Conservation (phyloP, 2,797 vertebrate species). For the Margarornis squamiger region DNA sequence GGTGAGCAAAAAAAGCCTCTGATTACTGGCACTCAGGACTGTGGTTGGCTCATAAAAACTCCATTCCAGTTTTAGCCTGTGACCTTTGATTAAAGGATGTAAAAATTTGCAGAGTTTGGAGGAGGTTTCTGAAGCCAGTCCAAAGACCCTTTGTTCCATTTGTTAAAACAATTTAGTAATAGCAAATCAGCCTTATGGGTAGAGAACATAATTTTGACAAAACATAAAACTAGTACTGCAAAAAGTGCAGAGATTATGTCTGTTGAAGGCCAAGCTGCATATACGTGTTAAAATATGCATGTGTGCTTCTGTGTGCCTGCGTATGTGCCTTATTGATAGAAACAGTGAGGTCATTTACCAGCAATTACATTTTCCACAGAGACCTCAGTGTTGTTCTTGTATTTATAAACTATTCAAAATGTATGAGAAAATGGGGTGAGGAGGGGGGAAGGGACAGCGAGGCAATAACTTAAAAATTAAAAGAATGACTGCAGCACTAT, state of each 20-base stretch:
- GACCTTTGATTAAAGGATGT: not conserved
- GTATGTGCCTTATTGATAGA: not conserved
- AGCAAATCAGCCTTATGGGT: not conserved
- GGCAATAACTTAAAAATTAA: slow-evolving; percentile 26
- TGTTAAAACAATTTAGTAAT: not conserved
- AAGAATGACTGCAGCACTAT: not conserved
- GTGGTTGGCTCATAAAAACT: not conserved
- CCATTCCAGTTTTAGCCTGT: not conserved
- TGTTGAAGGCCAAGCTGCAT: not conserved
- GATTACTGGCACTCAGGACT: not conserved
- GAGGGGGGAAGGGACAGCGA: not conserved
- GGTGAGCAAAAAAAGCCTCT: not conserved
- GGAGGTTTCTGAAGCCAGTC: not conserved
- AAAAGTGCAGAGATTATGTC: not conserved
- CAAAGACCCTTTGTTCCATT: not conserved
- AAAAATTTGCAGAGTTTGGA: not conserved
- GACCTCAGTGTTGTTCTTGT: not conserved
- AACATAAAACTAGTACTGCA: not conserved
- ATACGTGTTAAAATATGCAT: fast-evolving
- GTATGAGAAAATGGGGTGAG: slow-evolving; percentile 20
- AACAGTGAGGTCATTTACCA: not conserved
- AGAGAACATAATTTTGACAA: not conserved
- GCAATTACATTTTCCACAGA: not conserved
- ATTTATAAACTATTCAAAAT: slow-evolving; percentile 38
- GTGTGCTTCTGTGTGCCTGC: not conserved